Conservation (phyloP, 2,113 vertebrate genomes). For the Cygnus buccinator region DNA sequence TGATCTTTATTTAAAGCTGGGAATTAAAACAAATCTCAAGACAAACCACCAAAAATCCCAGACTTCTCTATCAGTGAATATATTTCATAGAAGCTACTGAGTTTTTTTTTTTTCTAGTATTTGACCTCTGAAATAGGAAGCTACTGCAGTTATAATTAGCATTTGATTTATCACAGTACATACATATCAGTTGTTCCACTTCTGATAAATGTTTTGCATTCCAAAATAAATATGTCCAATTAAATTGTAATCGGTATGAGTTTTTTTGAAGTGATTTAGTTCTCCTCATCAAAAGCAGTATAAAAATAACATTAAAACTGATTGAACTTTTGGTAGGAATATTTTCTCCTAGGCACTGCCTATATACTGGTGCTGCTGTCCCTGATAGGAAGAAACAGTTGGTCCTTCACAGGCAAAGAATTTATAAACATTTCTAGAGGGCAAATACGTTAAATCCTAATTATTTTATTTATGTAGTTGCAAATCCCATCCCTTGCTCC, state of each 20-base stretch:
- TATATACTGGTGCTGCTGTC: not conserved
- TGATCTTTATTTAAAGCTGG: slow-evolving; percentile 58
- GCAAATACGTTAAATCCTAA: not conserved
- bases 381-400: not conserved
- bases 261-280: not conserved
- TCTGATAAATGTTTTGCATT: not conserved
- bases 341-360: not conserved
- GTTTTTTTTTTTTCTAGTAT: not conserved
- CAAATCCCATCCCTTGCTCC: not conserved
- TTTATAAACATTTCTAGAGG: not conserved
- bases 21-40: slow-evolving; percentile 18
- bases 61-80: not conserved
- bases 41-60: not conserved
- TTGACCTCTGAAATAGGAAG: slow-evolving; percentile 8
- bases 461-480: not conserved
- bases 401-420: not conserved
- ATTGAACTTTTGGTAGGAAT: not conserved
- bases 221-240: not conserved
- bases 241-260: not conserved
- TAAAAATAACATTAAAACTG: not conserved
- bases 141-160: not conserved
- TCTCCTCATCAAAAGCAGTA: not conserved
- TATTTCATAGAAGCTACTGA: not conserved
- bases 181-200: not conserved
- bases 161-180: not conserved